Evolutionary conservation across 2,888 invertebrate genomes (phyloP).

Genomic region (Rhingia campestris): DNA sequence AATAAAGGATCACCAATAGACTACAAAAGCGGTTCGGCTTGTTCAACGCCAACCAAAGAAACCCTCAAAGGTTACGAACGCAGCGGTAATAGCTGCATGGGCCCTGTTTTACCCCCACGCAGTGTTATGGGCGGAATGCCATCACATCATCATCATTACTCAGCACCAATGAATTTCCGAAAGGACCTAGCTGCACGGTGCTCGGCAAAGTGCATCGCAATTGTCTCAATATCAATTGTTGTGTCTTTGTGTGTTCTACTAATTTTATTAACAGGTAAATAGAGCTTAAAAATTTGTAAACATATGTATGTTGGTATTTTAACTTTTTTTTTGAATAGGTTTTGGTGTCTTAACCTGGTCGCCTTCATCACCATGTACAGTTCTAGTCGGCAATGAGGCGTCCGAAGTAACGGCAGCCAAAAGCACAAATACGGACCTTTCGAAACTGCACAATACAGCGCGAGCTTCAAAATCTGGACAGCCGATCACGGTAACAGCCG

Average conservation of each 20-base stretch:
- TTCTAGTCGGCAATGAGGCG: slow-evolving; percentile 91
- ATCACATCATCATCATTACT: slow-evolving; percentile 89
- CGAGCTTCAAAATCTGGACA: slow-evolving; percentile 85
- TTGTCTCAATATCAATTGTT: slow-evolving; percentile 92
- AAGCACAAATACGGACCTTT: slow-evolving; percentile 87
- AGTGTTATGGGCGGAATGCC: slow-evolving; percentile 84
- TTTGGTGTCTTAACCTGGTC: slow-evolving; percentile 93
- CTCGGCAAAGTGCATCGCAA: slow-evolving; percentile 96
- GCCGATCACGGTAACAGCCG: slow-evolving; percentile 83
- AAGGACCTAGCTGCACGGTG: slow-evolving; percentile 93
- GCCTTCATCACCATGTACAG: slow-evolving; percentile 91
- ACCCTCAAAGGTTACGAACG: slow-evolving; percentile 85
- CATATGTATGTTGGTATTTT: background rate
- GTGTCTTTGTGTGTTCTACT: slow-evolving; percentile 92
- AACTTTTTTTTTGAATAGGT: slow-evolving; percentile 83
- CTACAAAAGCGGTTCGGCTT: slow-evolving; percentile 92
- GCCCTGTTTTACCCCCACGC: slow-evolving; percentile 90
- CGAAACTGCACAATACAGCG: slow-evolving; percentile 87
- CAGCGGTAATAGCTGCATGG: slow-evolving; percentile 85
- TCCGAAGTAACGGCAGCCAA: slow-evolving; percentile 88
- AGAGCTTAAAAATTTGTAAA: background rate
- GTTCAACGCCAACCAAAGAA: slow-evolving; percentile 93
- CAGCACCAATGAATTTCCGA: slow-evolving; percentile 92
- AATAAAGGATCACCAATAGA: slow-evolving; percentile 94
- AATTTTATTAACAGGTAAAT: slow-evolving; percentile 92